These are phyloP conservation scores for Peromyscus eremicus DNA, from an alignment of 2,797 vertebrate genomes.

Conservation along the genomic window DNA sequence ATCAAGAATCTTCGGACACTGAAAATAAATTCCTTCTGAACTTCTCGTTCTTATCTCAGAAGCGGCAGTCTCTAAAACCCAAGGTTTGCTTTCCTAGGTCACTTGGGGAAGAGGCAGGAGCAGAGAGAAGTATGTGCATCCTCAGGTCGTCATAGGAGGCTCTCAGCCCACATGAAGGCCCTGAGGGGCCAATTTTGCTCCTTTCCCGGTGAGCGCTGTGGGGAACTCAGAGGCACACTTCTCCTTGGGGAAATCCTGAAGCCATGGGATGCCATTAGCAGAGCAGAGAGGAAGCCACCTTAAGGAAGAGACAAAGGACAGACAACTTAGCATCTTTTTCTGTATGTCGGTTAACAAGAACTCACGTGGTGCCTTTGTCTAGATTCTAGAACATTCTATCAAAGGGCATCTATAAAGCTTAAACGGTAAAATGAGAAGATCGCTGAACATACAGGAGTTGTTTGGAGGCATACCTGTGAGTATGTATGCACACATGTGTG, in stretches of 20 bases:
- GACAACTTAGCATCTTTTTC: not conserved
- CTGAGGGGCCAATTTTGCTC: slow-evolving; percentile 37
- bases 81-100: slow-evolving; percentile 22
- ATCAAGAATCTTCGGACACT: slow-evolving; percentile 10
- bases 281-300: not conserved
- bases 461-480: not conserved
- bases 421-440: not conserved
- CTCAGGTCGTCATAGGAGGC: not conserved
- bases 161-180: not conserved
- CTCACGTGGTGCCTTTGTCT: not conserved
- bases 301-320: not conserved
- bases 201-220: not conserved
- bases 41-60: slow-evolving; percentile 29
- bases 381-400: slow-evolving; percentile 14
- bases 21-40: slow-evolving; percentile 44
- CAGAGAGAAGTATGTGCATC: not conserved
- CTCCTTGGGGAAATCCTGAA: not conserved
- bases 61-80: not conserved
- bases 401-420: not conserved
- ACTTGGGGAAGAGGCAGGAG: not conserved
- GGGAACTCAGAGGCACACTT: not conserved
- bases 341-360: not conserved
- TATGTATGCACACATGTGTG: not conserved
- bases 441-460: not conserved
- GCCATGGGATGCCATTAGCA: not conserved